These are phyloP conservation scores for Cheilinus undulatus DNA, from an alignment of 2,113 vertebrate species.

Conservation along the genomic window DNA sequence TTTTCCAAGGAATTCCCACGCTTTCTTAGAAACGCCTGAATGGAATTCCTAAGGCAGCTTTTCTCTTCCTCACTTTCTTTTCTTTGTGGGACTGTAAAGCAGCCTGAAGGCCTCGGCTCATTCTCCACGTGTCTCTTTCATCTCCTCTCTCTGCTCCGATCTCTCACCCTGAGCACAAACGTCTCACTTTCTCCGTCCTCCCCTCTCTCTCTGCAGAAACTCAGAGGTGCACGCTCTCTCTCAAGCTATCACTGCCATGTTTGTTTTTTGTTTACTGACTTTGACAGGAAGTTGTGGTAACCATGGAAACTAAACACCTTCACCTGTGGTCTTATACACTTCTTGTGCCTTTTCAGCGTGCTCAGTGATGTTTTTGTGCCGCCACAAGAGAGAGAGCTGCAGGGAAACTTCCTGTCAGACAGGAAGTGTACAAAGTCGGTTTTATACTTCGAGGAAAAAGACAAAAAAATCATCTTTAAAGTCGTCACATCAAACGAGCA, in stretches of 20 bases:
- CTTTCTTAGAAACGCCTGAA: constrained; percentile 58
- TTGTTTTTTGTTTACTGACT: constrained; percentile 17
- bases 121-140: constrained; percentile 49
- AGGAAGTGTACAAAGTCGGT: constrained; percentile 7
- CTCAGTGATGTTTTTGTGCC: not conserved
- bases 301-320: constrained; percentile 25
- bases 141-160: constrained; percentile 8
- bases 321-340: constrained; percentile 38
- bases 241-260: not conserved
- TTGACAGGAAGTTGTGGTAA: constrained; percentile 51
- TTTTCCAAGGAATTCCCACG: constrained; percentile 53
- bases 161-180: not conserved
- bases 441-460: constrained; percentile 45
- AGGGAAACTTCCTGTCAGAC: constrained; percentile 36
- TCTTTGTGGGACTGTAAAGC: constrained; percentile 17
- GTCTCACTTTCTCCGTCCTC: not conserved
- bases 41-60: constrained; percentile 63
- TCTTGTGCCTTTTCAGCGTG: not conserved
- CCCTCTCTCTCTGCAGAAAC: not conserved
- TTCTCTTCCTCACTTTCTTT: constrained; percentile 3
- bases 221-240: too few relatives aligned
- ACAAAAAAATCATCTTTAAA: not conserved
- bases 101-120: constrained; percentile 32
- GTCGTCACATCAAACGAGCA: not conserved
- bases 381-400: constrained; percentile 12